These are phyloP conservation scores for Cataglyphis cursor DNA, from an alignment of 2,888 invertebrate genomes.

Conservation along the genomic window DNA sequence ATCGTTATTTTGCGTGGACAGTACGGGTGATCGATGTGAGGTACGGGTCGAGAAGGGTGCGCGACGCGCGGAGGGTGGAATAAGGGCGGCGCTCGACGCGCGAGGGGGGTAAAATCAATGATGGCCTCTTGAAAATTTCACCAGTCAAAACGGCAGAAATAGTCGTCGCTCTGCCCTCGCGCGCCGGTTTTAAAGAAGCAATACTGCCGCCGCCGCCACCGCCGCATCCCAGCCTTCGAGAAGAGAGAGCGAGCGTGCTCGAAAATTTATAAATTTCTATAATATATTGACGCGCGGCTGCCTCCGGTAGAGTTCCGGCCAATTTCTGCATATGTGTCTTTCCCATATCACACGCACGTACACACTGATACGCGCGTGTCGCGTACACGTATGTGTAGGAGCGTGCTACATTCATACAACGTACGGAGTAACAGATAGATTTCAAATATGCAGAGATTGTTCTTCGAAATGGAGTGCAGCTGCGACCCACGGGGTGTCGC, in stretches of 20 bases:
- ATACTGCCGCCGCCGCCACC: not conserved
- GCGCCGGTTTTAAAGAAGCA: constrained; percentile 67
- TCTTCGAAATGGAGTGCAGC: constrained; percentile 82
- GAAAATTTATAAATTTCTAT: constrained; percentile 83
- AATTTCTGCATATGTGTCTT: constrained; percentile 63
- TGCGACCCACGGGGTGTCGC: constrained; percentile 79
- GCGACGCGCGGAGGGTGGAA: constrained; percentile 71
- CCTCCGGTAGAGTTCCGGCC: constrained; percentile 55
- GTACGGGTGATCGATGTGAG: constrained; percentile 76
- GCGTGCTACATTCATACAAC: constrained; percentile 37
- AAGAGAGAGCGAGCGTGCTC: constrained; percentile 65
- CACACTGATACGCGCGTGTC: not conserved
- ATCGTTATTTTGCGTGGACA: constrained; percentile 79
- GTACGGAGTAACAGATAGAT: constrained; percentile 77
- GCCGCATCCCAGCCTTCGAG: constrained; percentile 52
- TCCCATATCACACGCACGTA: constrained; percentile 16
- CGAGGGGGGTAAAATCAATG: constrained; percentile 81
- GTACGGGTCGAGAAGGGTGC: constrained; percentile 70
- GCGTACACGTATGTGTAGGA: constrained; percentile 31
- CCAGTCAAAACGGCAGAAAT: constrained; percentile 81
- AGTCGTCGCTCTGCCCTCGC: constrained; percentile 72
- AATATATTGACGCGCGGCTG: constrained; percentile 75
- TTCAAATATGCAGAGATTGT: constrained; percentile 85
- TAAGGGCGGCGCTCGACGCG: constrained; percentile 73
- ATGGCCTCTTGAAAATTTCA: constrained; percentile 83